Evolutionary conservation across 2,113 vertebrate genomes (phyloP).

Genomic region (Psephotus haematonotus): DNA sequence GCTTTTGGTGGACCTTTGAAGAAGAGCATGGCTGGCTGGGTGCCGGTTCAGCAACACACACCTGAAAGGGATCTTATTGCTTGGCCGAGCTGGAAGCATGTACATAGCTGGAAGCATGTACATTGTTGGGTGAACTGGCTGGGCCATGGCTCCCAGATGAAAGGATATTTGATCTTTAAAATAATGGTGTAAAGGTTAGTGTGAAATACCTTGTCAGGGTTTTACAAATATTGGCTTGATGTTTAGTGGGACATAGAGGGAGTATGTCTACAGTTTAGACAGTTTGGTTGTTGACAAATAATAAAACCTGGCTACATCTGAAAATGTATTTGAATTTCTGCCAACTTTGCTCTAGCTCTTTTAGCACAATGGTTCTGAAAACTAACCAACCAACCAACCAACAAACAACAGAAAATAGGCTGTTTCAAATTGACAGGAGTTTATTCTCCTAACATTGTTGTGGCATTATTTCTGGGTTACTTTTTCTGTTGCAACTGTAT

Average conservation of each 20-base stretch:
- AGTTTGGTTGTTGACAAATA: constrained; percentile 31
- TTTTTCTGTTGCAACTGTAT: neutral
- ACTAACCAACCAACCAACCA: neutral
- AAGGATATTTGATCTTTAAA: constrained; percentile 69
- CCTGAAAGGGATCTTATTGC: constrained; percentile 46
- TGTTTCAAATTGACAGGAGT: neutral
- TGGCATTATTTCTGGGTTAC: neutral
- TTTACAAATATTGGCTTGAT: constrained; percentile 55
- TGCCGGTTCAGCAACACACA: neutral
- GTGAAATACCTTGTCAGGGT: constrained; percentile 27
- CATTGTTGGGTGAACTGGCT: constrained; percentile 65
- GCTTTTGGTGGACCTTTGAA: constrained; percentile 10
- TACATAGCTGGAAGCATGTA: constrained; percentile 56
- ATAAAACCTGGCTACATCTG: neutral
- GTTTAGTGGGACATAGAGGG: constrained; percentile 48
- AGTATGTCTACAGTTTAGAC: constrained; percentile 33
- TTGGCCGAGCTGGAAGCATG: constrained; percentile 59
- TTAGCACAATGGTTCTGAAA: neutral
- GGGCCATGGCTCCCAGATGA: constrained; percentile 54
- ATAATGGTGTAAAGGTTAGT: constrained; percentile 59
- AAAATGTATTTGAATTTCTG: constrained; percentile 5
- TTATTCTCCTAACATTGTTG: neutral
- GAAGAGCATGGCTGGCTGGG: neutral
- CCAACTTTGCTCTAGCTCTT: neutral
- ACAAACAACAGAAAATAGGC: neutral